Base-by-base conservation (phyloP, 2,888 invertebrate species). In the Apamea epomidion region DNA sequence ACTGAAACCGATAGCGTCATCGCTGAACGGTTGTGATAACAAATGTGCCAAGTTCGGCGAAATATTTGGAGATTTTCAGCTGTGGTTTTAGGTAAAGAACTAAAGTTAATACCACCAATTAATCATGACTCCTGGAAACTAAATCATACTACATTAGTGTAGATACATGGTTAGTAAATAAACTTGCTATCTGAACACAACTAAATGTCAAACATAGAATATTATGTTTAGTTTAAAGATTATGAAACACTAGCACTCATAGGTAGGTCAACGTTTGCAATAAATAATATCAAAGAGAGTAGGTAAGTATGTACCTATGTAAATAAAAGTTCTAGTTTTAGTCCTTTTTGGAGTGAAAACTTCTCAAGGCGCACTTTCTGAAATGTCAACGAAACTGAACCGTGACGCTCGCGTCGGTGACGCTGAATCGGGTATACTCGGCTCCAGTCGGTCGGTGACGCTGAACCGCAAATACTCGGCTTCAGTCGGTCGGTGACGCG, bases 1-100 rank as follows among this genome's bases (percentile, higher is more conserved):
- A 58, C n/a, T 82, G 25, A 69, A 82, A 51, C 37, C 7, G 86
- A 73, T 82, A 85, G 48, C 69, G 72, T 81, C 82, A 85, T 85
- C 82, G 72, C 73, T 58, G 37, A 81, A 85, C 60, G 72, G 25
- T 42, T 64, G n/a, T 60, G 68, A 81, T 81, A 81, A 73, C 72
- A 68, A 82, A 85, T 85, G 62, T 64, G 58, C 42, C 6, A 16
- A 29, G 74, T 73, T 81, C 12, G 12, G 54, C 32, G 69, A 58
- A 64, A 65, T 65, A 60, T 70, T 79, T 84, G 32, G 14, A 25
- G 32, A 21, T 32, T 60, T 84, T 51, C n/a, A 51, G 48, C 29
- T 25, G 25, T 51, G 16, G 45, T 60, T 65, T 65, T 64, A n/a
- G 14, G 2, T 78, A 12, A n/a, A 5, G 29, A 12, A n/a, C 18